A percentile compares a stretch with the other conserved stretches of the same genome.
phyloP scores from a whole-genome alignment of 2,113 vertebrate genomes.

The Microtus pennsylvanicus region DNA sequence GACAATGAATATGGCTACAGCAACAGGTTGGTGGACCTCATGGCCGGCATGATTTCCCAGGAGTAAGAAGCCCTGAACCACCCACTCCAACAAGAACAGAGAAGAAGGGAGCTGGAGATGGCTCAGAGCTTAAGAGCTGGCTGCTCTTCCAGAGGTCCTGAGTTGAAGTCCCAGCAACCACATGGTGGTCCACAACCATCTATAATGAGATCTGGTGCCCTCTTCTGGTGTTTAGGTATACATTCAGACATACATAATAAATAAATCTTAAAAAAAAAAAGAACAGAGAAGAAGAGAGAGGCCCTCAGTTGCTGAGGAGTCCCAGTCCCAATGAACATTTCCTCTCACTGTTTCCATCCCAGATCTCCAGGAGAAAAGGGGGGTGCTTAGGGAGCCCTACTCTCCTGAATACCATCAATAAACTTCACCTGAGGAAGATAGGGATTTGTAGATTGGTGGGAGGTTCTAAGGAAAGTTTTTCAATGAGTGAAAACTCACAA shows the following conservation, averaged over 20 bases:
- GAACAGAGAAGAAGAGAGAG: not conserved
- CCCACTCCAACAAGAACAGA: too few relatives aligned
- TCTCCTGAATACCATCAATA: not conserved
- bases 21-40: not conserved
- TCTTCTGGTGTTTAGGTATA: too few relatives aligned
- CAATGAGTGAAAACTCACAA: not conserved
- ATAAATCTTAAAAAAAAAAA: not conserved
- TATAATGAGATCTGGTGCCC: too few relatives aligned
- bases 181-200: too few relatives aligned
- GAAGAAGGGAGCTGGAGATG: too few relatives aligned
- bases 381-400: not conserved
- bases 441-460: not conserved
- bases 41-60: not conserved
- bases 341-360: too few relatives aligned
- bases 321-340: not conserved
- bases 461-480: slow-evolving; percentile 41
- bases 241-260: too few relatives aligned
- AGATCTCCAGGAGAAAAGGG: not conserved
- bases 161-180: too few relatives aligned
- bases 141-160: too few relatives aligned
- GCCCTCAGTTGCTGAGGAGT: too few relatives aligned
- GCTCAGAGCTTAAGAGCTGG: too few relatives aligned
- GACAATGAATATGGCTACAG: not conserved
- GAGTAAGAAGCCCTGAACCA: not conserved
- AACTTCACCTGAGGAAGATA: not conserved